These are phyloP conservation scores for Clangula hyemalis DNA, from an alignment of 2,797 vertebrate genomes.

Conservation along the genomic window DNA sequence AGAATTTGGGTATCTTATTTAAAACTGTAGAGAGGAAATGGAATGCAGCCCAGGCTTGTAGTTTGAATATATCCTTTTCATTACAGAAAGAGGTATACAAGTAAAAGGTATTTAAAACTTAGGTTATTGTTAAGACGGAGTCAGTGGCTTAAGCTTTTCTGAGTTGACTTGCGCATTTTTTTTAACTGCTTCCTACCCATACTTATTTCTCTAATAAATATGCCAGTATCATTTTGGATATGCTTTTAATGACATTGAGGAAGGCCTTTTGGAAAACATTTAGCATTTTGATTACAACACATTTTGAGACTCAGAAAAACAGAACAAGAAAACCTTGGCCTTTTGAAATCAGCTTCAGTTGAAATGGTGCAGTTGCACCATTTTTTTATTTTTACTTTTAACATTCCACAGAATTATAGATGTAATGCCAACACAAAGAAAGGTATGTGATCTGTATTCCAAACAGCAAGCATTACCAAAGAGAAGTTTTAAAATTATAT, in stretches of 20 bases:
- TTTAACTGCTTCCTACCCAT: not conserved
- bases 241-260: not conserved
- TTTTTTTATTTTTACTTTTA: not conserved
- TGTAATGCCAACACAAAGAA: constrained; percentile 2
- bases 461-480: not conserved
- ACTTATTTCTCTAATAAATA: not conserved
- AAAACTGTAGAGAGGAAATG: constrained; percentile 23
- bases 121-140: not conserved
- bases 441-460: not conserved
- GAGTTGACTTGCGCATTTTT: not conserved
- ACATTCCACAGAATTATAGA: not conserved
- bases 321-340: not conserved
- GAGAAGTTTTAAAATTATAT: not conserved
- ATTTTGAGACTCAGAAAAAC: not conserved
- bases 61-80: not conserved
- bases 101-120: not conserved
- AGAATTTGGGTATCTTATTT: constrained; percentile 31
- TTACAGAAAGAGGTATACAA: not conserved
- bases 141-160: not conserved
- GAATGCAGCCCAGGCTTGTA: not conserved
- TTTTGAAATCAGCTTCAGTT: not conserved
- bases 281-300: not conserved
- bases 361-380: not conserved
- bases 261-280: not conserved
- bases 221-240: not conserved